Conservation (phyloP, 2,113 vertebrate genomes). For the Pomatostomus ruficeps region DNA sequence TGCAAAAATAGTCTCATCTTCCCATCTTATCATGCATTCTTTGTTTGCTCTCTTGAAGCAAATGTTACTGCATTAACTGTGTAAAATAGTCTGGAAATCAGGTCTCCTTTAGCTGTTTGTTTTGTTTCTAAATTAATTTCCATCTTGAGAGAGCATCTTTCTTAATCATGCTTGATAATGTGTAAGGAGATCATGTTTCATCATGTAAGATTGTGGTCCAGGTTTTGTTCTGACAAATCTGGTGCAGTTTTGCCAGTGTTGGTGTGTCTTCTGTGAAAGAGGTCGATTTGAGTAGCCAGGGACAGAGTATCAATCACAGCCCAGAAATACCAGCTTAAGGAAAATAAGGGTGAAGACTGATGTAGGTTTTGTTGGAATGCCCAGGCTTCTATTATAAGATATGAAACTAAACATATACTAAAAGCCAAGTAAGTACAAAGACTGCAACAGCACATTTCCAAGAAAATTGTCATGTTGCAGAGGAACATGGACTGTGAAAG, state of each 20-base stretch:
- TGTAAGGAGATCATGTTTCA: constrained; percentile 2
- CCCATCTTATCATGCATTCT: not conserved
- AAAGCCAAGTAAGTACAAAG: not conserved
- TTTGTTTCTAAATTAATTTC: not conserved
- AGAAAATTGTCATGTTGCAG: not conserved
- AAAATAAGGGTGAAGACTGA: not conserved
- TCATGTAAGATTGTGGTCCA: not conserved
- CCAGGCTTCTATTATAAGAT: not conserved
- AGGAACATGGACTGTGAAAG: not conserved
- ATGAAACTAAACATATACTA: not conserved
- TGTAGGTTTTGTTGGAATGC: not conserved
- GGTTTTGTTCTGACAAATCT: constrained; percentile 29
- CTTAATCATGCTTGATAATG: not conserved
- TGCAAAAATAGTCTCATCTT: not conserved
- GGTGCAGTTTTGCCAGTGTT: not conserved
- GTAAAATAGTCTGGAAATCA: not conserved
- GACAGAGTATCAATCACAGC: not conserved
- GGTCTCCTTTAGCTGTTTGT: not conserved
- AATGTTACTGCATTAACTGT: not conserved
- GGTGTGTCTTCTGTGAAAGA: not conserved
- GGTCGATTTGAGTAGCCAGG: not conserved
- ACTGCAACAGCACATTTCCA: not conserved
- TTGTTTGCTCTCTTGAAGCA: not conserved
- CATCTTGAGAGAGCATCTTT: not conserved
- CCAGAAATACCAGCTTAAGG: not conserved